Evolutionary conservation across 1,140 invertebrate species (phyloP).

Genomic region (Trichonephila inaurata): DNA sequence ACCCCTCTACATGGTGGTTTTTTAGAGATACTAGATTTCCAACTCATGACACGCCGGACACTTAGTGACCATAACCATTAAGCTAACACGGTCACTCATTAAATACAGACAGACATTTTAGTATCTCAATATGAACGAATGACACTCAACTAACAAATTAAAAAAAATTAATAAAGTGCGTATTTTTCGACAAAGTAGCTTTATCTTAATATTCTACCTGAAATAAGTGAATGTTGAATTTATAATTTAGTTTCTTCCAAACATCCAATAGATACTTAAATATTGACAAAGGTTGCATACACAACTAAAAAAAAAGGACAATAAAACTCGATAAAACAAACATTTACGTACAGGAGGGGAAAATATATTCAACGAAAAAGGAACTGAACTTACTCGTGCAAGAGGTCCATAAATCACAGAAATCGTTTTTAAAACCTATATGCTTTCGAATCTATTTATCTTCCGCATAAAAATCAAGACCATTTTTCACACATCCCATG

Average conservation of each 20-base stretch:
- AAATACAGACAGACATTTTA: no score
- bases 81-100: no score
- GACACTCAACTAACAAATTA: no score
- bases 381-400: background rate
- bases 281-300: background rate
- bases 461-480: background rate
- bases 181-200: no score
- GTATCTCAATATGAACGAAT: no score
- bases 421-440: conserved; percentile 10
- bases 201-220: no score
- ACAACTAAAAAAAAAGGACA: background rate
- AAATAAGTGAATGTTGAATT: no score
- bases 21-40: no score
- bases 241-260: background rate
- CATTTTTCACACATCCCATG: conserved; percentile 11
- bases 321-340: background rate
- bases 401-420: background rate
- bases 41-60: no score
- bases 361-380: background rate
- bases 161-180: no score
- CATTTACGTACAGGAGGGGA: background rate
- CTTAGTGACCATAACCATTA: no score
- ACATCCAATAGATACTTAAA: background rate
- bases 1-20: no score
- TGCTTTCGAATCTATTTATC: background rate